phyloP scores from a whole-genome alignment of 2,888 invertebrate species.

The Ectemnius cavifrons region DNA sequence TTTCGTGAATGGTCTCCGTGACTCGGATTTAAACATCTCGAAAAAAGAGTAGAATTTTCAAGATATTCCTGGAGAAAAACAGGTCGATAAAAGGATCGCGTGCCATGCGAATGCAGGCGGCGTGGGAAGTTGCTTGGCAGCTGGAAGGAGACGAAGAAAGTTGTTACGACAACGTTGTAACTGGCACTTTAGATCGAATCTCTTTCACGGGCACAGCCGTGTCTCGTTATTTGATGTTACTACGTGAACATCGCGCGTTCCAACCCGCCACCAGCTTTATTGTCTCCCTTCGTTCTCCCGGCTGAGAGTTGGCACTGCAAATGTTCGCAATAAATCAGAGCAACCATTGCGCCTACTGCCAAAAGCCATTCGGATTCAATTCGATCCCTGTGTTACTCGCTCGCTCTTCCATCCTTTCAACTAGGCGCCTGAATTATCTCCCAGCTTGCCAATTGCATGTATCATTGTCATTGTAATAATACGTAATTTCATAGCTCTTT shows the following conservation, averaged over 20 bases:
- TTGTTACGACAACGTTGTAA: constrained; percentile 59
- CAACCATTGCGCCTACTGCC: constrained; percentile 52
- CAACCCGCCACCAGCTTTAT: constrained; percentile 44
- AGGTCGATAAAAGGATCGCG: constrained; percentile 47
- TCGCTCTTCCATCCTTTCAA: constrained; percentile 29
- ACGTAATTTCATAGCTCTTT: too few relatives aligned
- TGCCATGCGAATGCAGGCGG: constrained; percentile 32
- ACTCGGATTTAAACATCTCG: too few relatives aligned
- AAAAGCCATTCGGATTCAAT: constrained; percentile 55
- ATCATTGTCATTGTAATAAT: too few relatives aligned
- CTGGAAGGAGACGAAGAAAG: constrained; percentile 71
- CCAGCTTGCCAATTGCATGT: neutral
- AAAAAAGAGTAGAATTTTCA: too few relatives aligned
- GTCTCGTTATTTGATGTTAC: constrained; percentile 61
- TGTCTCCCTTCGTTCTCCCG: constrained; percentile 51
- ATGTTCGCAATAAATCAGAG: constrained; percentile 49
- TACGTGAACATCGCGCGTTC: constrained; percentile 31
- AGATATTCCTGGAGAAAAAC: constrained; percentile 18
- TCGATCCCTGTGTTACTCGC: constrained; percentile 40
- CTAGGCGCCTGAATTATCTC: constrained; percentile 6
- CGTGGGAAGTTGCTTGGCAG: constrained; percentile 32
- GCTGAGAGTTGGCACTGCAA: constrained; percentile 29
- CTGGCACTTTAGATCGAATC: constrained; percentile 64
- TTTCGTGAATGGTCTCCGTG: too few relatives aligned
- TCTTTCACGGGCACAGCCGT: constrained; percentile 58